phyloP scores from a whole-genome alignment of 1,140 invertebrate species.

The Artemia franciscana region DNA sequence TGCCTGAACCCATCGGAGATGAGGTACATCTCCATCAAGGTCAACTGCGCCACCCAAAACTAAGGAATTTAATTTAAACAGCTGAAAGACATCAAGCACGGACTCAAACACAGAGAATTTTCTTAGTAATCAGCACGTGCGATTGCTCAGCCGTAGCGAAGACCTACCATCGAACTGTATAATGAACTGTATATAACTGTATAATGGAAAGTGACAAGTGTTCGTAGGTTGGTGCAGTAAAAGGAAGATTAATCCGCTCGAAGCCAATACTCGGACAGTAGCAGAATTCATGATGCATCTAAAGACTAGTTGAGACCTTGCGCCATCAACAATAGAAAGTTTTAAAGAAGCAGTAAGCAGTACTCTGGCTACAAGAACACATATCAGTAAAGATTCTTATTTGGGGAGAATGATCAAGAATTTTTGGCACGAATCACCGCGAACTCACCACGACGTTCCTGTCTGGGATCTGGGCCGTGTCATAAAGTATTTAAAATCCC shows the following conservation, averaged over 20 bases:
- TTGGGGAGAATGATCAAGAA: too few relatives aligned
- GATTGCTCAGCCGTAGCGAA: not conserved
- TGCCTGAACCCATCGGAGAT: not conserved
- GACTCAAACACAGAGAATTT: not conserved
- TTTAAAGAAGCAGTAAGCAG: too few relatives aligned
- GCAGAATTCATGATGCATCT: not conserved
- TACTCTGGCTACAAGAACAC: too few relatives aligned
- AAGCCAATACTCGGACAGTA: not conserved
- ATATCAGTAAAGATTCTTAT: too few relatives aligned
- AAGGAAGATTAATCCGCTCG: not conserved
- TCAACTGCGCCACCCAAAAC: not conserved
- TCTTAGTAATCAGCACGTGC: not conserved
- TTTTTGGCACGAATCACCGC: too few relatives aligned
- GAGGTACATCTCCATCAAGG: not conserved
- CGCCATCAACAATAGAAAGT: too few relatives aligned
- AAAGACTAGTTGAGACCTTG: too few relatives aligned
- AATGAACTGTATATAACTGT: too few relatives aligned
- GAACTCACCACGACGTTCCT: too few relatives aligned
- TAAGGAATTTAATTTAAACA: not conserved
- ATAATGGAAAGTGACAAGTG: not conserved
- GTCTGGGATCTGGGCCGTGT: too few relatives aligned
- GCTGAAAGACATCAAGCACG: not conserved
- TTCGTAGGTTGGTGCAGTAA: not conserved
- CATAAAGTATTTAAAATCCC: too few relatives aligned
- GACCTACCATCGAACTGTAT: not conserved